phyloP scores from a whole-genome alignment of 2,113 vertebrate species.

The Junco hyemalis region DNA sequence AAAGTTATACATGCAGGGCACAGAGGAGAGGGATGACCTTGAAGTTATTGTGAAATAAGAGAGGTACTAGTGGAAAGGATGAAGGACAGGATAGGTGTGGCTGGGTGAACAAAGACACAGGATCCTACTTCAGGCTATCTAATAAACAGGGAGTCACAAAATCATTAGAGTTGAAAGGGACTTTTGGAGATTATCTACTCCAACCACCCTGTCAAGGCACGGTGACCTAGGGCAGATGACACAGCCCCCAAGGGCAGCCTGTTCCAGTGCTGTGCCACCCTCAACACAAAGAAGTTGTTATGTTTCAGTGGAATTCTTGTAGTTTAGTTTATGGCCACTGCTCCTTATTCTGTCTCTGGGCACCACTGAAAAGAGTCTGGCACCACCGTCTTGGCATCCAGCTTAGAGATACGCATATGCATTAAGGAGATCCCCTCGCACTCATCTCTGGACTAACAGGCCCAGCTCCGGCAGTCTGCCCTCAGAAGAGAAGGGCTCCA shows the following conservation, averaged over 20 bases:
- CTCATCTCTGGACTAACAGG: background rate
- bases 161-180: background rate
- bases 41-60: fast-evolving
- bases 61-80: background rate
- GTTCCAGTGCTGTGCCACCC: background rate
- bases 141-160: background rate
- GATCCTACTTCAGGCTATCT: background rate
- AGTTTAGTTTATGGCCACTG: background rate
- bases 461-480: background rate
- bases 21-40: fast-evolving
- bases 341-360: background rate
- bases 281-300: fast-evolving
- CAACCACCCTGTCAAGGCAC: background rate
- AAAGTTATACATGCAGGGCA: fast-evolving
- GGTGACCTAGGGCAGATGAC: background rate
- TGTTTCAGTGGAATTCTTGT: background rate
- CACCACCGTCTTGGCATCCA: background rate
- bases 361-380: background rate
- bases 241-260: background rate
- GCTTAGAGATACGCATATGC: background rate
- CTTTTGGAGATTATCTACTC: background rate
- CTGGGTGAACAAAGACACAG: background rate
- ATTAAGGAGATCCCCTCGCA: background rate
- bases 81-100: too few species aligned
- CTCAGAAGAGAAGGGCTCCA: background rate